phyloP scores from a whole-genome alignment of 2,113 vertebrate genomes.

The Nyctibius bracteatus region DNA sequence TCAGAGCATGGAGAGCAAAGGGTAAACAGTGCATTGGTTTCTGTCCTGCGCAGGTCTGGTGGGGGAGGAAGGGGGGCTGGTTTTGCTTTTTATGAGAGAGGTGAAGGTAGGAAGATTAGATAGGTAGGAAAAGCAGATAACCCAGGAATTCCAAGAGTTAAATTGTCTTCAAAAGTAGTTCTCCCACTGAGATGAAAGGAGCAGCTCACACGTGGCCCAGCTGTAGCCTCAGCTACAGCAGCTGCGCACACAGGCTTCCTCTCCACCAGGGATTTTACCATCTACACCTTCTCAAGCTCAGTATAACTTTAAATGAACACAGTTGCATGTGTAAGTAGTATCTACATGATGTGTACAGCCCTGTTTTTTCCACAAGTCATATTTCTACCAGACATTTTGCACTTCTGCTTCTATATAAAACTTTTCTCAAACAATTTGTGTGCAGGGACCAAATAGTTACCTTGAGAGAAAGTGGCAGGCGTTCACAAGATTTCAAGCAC shows the following conservation, averaged over 20 bases:
- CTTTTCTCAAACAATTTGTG: neutral
- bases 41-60: neutral
- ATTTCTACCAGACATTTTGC: neutral
- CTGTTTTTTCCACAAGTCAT: neutral
- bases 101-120: neutral
- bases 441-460: neutral
- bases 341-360: neutral
- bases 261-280: neutral
- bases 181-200: constrained; percentile 14
- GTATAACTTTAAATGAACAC: neutral
- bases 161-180: constrained; percentile 8
- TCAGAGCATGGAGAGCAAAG: neutral
- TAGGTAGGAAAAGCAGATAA: constrained; percentile 20
- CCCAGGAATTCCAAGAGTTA: constrained; percentile 35
- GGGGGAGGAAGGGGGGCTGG: neutral
- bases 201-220: neutral
- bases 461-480: neutral
- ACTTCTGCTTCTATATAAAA: neutral
- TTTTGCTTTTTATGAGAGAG: neutral
- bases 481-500: neutral
- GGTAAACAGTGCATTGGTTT: rapidly evolving
- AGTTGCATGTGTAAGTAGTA: neutral
- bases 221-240: neutral
- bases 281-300: neutral
- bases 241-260: neutral